phyloP scores from a whole-genome alignment of 2,797 vertebrate species.

The Agapornis canus region DNA sequence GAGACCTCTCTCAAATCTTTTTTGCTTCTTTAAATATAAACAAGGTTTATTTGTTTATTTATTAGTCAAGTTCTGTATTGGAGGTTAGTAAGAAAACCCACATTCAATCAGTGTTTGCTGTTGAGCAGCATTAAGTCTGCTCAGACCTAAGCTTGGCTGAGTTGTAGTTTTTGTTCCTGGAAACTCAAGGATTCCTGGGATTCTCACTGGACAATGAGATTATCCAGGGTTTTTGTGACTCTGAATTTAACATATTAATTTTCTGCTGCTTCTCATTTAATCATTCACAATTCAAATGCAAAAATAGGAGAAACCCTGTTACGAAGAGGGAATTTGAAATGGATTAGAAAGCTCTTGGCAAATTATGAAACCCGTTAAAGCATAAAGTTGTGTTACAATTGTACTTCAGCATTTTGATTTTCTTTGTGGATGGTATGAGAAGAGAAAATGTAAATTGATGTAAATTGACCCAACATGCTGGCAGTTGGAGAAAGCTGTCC shows the following conservation, averaged over 20 bases:
- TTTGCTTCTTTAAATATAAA: conserved; percentile 19
- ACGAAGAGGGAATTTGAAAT: neutral
- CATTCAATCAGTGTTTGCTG: conserved; percentile 8
- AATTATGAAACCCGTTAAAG: neutral
- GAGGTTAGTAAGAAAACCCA: neutral
- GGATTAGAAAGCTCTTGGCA: conserved; percentile 4
- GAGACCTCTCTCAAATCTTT: neutral
- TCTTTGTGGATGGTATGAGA: neutral
- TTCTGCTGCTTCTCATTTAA: conserved; percentile 45
- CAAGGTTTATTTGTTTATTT: conserved; percentile 58
- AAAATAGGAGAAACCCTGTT: conserved; percentile 4
- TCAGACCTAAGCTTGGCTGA: conserved; percentile 24
- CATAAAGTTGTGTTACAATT: neutral
- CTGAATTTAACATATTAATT: conserved; percentile 53
- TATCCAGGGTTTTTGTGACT: conserved; percentile 19
- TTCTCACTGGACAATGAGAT: conserved; percentile 41
- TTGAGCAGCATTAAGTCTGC: neutral
- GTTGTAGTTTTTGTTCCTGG: conserved; percentile 48
- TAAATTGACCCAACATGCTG: neutral
- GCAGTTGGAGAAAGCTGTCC: neutral
- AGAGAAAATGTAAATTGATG: neutral
- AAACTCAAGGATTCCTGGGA: conserved; percentile 32
- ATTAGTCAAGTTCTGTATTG: conserved; percentile 28
- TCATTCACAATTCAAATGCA: neutral
- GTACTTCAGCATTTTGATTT: neutral